Conservation (phyloP, 1,140 invertebrate species). For the Drosophila insularis region DNA sequence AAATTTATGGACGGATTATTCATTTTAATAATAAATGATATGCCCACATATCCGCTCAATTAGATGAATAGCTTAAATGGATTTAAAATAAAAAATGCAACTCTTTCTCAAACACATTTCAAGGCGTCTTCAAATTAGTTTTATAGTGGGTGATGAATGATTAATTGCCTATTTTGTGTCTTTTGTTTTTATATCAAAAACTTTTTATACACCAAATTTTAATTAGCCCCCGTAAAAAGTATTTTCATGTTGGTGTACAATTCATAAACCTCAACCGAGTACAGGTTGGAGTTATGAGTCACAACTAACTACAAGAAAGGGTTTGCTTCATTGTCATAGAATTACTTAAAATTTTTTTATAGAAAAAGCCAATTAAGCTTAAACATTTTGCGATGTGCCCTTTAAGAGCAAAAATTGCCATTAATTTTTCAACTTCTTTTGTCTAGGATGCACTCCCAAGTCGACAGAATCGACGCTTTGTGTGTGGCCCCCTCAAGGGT, state of each 20-base stretch:
- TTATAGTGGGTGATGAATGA: conserved; percentile 43
- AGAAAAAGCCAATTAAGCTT: conserved; percentile 12
- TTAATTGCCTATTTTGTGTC: conserved; percentile 30
- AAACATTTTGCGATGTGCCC: conserved; percentile 1
- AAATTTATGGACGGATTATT: conserved; percentile 45
- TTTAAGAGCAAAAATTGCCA: conserved; percentile 7
- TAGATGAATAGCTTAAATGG: conserved; percentile 1
- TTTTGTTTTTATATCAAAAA: conserved; percentile 10
- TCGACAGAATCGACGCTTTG: conserved; percentile 18
- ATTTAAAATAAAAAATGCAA: background rate
- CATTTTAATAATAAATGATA: conserved; percentile 35
- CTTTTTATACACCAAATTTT: conserved; percentile 39
- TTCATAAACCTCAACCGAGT: conserved; percentile 18
- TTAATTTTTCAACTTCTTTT: conserved; percentile 14
- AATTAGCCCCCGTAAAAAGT: conserved; percentile 28
- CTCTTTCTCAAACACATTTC: conserved; percentile 9
- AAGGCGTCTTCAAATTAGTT: conserved; percentile 27
- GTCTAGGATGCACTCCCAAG: conserved; percentile 4
- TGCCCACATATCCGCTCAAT: conserved; percentile 36
- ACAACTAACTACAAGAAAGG: background rate
- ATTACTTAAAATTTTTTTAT: background rate
- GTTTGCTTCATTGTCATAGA: background rate
- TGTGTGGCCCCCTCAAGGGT: conserved; percentile 30
- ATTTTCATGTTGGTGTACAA: conserved; percentile 38
- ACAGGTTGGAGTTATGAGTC: conserved; percentile 41